These are phyloP conservation scores for Malurus elegans DNA, from an alignment of 2,113 vertebrate genomes.

Conservation along the genomic window DNA sequence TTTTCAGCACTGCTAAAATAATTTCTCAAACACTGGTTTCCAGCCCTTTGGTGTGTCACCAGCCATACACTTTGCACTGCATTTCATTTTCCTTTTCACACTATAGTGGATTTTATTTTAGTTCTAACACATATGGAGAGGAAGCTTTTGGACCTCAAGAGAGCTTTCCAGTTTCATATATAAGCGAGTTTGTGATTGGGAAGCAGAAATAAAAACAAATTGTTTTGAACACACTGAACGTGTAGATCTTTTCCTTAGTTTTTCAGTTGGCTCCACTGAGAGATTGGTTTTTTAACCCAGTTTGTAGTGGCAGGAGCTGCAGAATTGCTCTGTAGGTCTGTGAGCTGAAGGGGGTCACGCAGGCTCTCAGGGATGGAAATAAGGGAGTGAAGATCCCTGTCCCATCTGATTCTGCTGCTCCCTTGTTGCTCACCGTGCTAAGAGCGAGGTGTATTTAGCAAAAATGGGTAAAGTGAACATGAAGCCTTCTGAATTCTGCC, in stretches of 20 bases:
- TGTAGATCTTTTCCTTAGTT: neutral
- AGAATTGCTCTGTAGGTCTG: neutral
- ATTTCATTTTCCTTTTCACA: conserved; percentile 19
- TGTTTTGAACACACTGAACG: neutral
- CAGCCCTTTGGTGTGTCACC: neutral
- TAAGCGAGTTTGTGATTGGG: neutral
- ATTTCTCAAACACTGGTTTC: neutral
- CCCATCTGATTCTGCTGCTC: neutral
- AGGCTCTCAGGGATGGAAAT: neutral
- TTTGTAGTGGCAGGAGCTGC: neutral
- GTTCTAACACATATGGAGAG: neutral
- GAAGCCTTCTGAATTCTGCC: neutral
- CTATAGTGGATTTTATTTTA: conserved; percentile 19
- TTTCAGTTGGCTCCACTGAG: neutral
- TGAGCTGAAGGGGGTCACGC: neutral
- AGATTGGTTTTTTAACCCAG: neutral
- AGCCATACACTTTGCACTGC: neutral
- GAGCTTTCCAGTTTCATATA: conserved; percentile 1
- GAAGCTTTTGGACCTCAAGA: neutral
- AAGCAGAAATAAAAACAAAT: conserved; percentile 1
- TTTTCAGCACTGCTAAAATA: neutral
- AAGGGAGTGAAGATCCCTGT: neutral
- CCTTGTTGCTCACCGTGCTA: neutral
- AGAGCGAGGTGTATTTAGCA: neutral
- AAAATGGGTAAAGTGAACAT: neutral